These are phyloP conservation scores for Sebastes oblongus DNA, from an alignment of 2,797 vertebrate species.

Conservation along the genomic window DNA sequence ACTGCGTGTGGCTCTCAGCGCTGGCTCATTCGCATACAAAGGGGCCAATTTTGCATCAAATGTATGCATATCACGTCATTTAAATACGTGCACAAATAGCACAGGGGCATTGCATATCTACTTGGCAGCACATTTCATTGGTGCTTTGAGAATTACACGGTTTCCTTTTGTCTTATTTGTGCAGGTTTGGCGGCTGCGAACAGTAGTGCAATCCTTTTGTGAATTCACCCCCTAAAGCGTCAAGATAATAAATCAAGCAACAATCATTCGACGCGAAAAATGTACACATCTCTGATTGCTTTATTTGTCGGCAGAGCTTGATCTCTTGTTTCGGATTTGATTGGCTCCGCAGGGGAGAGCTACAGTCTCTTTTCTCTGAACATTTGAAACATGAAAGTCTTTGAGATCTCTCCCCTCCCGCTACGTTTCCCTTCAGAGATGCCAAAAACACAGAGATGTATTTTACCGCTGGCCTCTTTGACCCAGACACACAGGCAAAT, in stretches of 20 bases:
- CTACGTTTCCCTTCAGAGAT: background rate
- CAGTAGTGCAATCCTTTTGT: background rate
- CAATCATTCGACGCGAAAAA: background rate
- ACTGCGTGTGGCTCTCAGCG: background rate
- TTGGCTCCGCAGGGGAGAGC: conserved; percentile 3
- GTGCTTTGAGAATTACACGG: background rate
- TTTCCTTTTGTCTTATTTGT: background rate
- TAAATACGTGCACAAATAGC: background rate
- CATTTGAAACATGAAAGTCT: conserved; percentile 37
- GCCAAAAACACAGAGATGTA: conserved; percentile 6
- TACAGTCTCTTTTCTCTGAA: conserved; percentile 25
- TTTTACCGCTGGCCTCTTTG: conserved; percentile 1
- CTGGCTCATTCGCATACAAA: background rate
- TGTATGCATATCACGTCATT: background rate
- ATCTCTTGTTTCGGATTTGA: conserved; percentile 34
- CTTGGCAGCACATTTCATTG: background rate
- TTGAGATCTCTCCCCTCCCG: conserved; percentile 5
- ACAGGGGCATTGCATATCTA: background rate
- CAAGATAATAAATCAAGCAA: conserved; percentile 39
- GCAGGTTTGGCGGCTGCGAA: background rate
- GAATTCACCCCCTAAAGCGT: background rate
- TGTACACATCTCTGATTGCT: background rate
- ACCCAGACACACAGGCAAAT: conserved; percentile 21
- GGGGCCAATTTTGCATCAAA: background rate
- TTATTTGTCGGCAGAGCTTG: background rate